A percentile compares a stretch with the other conserved stretches of the same genome.
These are phyloP conservation scores for Phacellophora camtschatica DNA, from an alignment of 30 jellyfish, hydroid and myxozoan species.

Conservation along the genomic window DNA sequence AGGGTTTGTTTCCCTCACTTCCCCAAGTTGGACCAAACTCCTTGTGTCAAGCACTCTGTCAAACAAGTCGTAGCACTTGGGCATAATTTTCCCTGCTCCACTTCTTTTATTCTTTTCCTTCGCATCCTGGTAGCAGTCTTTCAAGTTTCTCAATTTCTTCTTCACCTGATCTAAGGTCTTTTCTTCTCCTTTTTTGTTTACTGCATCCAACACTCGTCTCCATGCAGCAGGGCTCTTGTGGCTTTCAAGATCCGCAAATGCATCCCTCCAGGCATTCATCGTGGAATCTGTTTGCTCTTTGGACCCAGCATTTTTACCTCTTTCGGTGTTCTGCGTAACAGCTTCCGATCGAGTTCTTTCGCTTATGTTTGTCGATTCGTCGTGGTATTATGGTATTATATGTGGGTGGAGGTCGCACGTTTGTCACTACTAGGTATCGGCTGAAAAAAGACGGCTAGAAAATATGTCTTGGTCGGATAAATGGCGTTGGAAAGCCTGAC, in stretches of 20 bases:
- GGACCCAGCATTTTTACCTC: background rate
- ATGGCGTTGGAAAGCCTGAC: background rate
- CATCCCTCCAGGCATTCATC: background rate
- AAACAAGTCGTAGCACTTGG: background rate
- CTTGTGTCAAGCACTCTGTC: background rate
- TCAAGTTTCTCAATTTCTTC: background rate
- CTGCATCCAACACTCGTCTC: background rate
- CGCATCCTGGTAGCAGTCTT: background rate
- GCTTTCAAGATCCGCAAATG: background rate
- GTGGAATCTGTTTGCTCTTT: background rate
- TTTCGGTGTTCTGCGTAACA: background rate
- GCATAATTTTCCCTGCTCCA: slow-evolving; percentile 2
- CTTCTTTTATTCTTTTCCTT: slow-evolving; percentile 2
- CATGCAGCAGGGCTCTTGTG: slow-evolving; percentile 11
- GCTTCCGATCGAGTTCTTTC: background rate
- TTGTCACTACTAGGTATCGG: no score
- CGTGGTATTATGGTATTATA: background rate
- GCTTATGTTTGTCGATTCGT: background rate
- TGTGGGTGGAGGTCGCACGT: no score
- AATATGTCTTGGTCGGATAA: background rate
- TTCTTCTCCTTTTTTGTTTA: background rate
- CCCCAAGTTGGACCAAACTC: background rate
- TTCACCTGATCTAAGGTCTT: slow-evolving; percentile 2
- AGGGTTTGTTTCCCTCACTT: background rate
- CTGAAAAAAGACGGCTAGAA: background rate